Evolutionary conservation across 2,797 vertebrate genomes (phyloP).

Genomic region (Rhinichthys osculus): DNA sequence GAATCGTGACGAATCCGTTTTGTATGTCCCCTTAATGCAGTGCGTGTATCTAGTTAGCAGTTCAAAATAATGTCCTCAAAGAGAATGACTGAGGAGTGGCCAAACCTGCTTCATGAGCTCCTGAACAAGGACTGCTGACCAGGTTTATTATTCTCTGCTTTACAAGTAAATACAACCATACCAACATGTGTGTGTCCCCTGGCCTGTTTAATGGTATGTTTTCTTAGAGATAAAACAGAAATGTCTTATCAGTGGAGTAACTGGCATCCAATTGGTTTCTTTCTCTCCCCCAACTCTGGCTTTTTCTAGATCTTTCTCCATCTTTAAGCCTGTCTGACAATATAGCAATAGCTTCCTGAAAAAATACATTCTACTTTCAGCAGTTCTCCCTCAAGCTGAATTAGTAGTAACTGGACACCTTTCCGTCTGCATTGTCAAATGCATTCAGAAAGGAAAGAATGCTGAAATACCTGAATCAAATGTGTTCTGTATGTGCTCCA

Average conservation of each 20-base stretch:
- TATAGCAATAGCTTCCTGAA: not conserved
- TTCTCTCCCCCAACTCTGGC: not conserved
- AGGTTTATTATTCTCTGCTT: not conserved
- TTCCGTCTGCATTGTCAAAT: not conserved
- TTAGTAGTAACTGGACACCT: conserved; percentile 34
- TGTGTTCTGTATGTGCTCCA: not conserved
- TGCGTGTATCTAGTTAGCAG: conserved; percentile 23
- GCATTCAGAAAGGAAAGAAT: conserved; percentile 30
- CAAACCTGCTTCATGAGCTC: conserved; percentile 38
- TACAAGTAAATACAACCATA: conserved; percentile 9
- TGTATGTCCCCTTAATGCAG: conserved; percentile 28
- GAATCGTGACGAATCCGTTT: conserved; percentile 8
- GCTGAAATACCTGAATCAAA: conserved; percentile 38
- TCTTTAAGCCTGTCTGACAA: not conserved
- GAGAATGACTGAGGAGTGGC: conserved; percentile 34
- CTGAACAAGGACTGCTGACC: conserved; percentile 9
- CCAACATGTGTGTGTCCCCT: not conserved
- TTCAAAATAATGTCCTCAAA: conserved; percentile 31
- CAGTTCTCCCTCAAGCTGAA: conserved; percentile 1
- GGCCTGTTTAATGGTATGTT: not conserved
- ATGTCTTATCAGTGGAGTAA: conserved; percentile 39
- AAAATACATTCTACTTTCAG: not conserved
- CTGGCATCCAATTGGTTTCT: conserved; percentile 21
- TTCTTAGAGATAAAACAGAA: conserved; percentile 39
- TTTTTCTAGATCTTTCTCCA: conserved; percentile 26